Percentiles rank a stretch among this genome's conserved stretches.
These are phyloP conservation scores for Plodia interpunctella DNA, from an alignment of 1,140 invertebrate species.

Conservation along the genomic window DNA sequence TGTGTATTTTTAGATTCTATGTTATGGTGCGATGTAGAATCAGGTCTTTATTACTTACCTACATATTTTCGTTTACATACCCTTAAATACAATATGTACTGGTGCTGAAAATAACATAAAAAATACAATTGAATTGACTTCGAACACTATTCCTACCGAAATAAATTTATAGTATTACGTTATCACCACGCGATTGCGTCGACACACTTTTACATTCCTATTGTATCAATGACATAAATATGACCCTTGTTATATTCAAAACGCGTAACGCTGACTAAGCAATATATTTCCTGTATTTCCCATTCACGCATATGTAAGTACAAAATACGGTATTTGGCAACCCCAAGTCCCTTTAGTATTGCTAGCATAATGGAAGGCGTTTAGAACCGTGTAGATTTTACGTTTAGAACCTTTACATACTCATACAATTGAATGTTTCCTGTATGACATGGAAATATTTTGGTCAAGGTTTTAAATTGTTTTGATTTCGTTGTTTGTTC, in stretches of 20 bases:
- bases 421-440: background rate
- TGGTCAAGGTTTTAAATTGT: conserved; percentile 10
- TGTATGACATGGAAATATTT: background rate
- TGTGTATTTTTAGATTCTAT: too few species aligned
- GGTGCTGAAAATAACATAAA: too few species aligned
- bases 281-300: background rate
- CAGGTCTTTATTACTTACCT: too few species aligned
- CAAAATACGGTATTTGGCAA: background rate
- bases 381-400: background rate
- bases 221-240: background rate
- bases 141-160: too few species aligned
- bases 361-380: conserved; percentile 2
- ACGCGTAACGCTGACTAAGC: background rate
- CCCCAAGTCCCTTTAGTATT: background rate
- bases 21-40: too few species aligned
- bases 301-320: conserved; percentile 2
- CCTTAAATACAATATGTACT: too few species aligned
- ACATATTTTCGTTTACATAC: too few species aligned
- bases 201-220: too few species aligned
- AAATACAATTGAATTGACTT: too few species aligned
- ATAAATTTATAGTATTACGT: too few species aligned
- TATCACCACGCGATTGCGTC: too few species aligned
- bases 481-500: background rate
- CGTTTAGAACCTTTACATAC: background rate
- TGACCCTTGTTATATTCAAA: background rate